Evolutionary conservation across 1,140 invertebrate genomes (phyloP).

Genomic region (Lamellibrachia luymesi): DNA sequence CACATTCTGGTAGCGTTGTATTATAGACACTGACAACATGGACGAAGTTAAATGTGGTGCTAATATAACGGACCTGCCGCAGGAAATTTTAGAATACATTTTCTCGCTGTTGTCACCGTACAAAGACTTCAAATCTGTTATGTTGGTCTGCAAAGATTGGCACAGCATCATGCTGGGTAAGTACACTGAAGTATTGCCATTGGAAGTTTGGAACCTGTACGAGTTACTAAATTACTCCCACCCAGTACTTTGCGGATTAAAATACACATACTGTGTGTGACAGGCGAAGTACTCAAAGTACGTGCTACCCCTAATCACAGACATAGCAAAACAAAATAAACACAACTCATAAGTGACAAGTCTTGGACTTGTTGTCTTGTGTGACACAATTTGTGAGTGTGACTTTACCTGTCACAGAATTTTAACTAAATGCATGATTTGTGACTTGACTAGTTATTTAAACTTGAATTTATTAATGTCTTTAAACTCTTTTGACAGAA

Average conservation of each 20-base stretch:
- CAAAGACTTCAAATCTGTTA: conserved; percentile 81
- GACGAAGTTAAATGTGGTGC: not conserved
- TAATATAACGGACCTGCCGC: conserved; percentile 67
- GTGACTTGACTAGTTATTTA: not conserved
- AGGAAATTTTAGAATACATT: conserved; percentile 91
- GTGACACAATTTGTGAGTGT: not conserved
- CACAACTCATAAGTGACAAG: too few species aligned
- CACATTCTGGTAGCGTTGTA: not conserved
- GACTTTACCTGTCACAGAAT: not conserved
- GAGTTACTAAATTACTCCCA: too few species aligned
- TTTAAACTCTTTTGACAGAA: too few species aligned
- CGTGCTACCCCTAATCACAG: too few species aligned
- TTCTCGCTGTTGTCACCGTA: conserved; percentile 85
- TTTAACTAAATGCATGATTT: not conserved
- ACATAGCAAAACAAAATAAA: too few species aligned
- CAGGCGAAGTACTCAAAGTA: too few species aligned
- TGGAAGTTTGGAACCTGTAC: not conserved
- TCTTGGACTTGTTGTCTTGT: too few species aligned
- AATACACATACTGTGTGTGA: too few species aligned
- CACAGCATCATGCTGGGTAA: conserved; percentile 16
- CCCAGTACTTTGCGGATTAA: too few species aligned
- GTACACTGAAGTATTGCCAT: not conserved
- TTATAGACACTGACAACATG: not conserved
- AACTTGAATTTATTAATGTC: not conserved
- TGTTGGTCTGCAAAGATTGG: conserved; percentile 83